These are phyloP conservation scores for Phalacrocorax brasilianus DNA, from an alignment of 2,113 vertebrate genomes.

Conservation along the genomic window DNA sequence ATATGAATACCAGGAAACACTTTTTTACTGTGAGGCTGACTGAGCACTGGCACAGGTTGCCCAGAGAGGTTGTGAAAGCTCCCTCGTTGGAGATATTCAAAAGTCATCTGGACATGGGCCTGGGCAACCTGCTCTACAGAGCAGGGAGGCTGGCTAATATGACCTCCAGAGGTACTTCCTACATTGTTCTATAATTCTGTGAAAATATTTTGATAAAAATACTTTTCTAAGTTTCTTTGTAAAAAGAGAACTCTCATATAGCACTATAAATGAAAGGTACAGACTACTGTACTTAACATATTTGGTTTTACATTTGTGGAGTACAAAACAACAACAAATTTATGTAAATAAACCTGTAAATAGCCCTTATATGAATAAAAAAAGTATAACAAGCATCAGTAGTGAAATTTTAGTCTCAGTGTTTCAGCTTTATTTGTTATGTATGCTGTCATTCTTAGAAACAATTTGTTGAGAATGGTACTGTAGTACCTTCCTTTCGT, in stretches of 20 bases:
- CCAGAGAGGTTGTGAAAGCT: background rate
- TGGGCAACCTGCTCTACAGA: background rate
- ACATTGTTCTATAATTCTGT: background rate
- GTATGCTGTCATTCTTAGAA: background rate
- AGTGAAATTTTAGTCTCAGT: background rate
- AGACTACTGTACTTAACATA: background rate
- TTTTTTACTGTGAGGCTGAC: background rate
- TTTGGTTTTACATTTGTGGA: background rate
- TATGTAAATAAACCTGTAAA: background rate
- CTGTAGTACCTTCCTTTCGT: background rate
- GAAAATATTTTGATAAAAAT: background rate
- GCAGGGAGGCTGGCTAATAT: background rate
- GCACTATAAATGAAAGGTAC: background rate
- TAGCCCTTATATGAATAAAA: background rate
- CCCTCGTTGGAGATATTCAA: background rate
- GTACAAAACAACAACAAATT: background rate
- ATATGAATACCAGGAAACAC: background rate
- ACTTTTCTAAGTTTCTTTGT: background rate
- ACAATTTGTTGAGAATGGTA: background rate
- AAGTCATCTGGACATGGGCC: background rate
- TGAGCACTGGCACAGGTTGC: background rate
- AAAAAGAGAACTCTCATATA: background rate
- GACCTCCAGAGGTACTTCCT: background rate
- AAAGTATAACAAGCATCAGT: background rate
- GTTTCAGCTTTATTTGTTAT: background rate